Evolutionary conservation across 2,888 invertebrate genomes (phyloP).

Genomic region (Exephanes ischioxanthus): DNA sequence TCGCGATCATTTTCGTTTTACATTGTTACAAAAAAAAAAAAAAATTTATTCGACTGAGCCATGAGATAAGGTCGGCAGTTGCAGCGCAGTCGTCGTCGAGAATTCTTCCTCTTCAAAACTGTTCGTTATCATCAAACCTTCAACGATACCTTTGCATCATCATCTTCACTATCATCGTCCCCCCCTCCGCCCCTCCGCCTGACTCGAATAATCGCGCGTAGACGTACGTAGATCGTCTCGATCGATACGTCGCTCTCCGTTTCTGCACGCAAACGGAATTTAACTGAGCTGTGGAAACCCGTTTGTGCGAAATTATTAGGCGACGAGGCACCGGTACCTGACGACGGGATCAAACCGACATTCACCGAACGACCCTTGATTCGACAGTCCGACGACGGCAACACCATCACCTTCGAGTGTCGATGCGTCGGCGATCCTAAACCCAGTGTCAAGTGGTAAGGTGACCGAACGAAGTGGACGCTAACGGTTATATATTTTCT

Average conservation of each 20-base stretch:
- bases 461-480: constrained; percentile 72
- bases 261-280: constrained; percentile 37
- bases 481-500: constrained; percentile 43
- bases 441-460: constrained; percentile 97
- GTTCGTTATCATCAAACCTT: constrained; percentile 16
- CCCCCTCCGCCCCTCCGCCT: background rate
- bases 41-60: background rate
- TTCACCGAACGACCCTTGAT: constrained; percentile 99
- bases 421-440: constrained; percentile 98
- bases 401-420: constrained; percentile 98
- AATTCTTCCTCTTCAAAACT: constrained; percentile 21
- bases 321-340: constrained; percentile 97
- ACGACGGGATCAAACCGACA: constrained; percentile 97
- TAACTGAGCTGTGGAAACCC: constrained; percentile 50
- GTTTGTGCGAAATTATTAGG: constrained; percentile 87
- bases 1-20: background rate
- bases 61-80: background rate
- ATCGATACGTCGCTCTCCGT: constrained; percentile 70
- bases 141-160: constrained; percentile 3
- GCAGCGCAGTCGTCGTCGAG: background rate
- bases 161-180: background rate
- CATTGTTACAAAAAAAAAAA: background rate
- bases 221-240: constrained; percentile 32
- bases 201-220: constrained; percentile 1
- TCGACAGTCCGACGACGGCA: constrained; percentile 98